Percentiles rank a stretch among this genome's conserved stretches.
These are phyloP conservation scores for Seison nebaliae DNA, from an alignment of 1,140 invertebrate genomes.

Conservation along the genomic window DNA sequence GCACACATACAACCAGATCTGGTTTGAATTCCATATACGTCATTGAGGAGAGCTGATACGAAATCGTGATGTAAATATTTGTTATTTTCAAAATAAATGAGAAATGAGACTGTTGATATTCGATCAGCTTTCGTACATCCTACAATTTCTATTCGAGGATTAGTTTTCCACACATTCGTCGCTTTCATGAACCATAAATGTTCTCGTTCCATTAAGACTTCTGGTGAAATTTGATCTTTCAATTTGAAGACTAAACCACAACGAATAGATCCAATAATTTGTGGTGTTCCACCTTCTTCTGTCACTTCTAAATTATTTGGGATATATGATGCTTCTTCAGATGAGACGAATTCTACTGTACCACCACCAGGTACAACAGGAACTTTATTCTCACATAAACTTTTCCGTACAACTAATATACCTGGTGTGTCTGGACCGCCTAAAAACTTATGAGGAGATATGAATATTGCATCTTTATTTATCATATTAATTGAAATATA, in stretches of 20 bases:
- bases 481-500: constrained; percentile 59
- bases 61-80: constrained; percentile 10
- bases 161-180: constrained; percentile 4
- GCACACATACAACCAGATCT: constrained; percentile 11
- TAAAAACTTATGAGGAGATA: constrained; percentile 64
- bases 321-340: constrained; percentile 32
- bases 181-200: constrained; percentile 20
- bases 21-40: constrained; percentile 10
- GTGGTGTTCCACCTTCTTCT: constrained; percentile 57
- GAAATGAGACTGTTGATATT: constrained; percentile 55
- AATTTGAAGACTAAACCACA: constrained; percentile 58
- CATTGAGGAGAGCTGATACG: constrained; percentile 7
- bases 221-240: constrained; percentile 42
- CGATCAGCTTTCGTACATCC: constrained; percentile 40
- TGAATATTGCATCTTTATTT: constrained; percentile 62
- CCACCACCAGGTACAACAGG: constrained; percentile 36
- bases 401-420: constrained; percentile 40
- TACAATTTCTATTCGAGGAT: constrained; percentile 29
- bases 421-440: constrained; percentile 61
- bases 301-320: constrained; percentile 38
- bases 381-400: constrained; percentile 33
- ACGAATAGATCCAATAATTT: constrained; percentile 51
- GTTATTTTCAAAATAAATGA: constrained; percentile 39
- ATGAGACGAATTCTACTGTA: constrained; percentile 37
- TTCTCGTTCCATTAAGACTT: constrained; percentile 44